Evolutionary conservation across 2,113 vertebrate genomes (phyloP), one percentile per base, ranked within the genome.

Genomic region (Rousettus leschenaultii): DNA sequence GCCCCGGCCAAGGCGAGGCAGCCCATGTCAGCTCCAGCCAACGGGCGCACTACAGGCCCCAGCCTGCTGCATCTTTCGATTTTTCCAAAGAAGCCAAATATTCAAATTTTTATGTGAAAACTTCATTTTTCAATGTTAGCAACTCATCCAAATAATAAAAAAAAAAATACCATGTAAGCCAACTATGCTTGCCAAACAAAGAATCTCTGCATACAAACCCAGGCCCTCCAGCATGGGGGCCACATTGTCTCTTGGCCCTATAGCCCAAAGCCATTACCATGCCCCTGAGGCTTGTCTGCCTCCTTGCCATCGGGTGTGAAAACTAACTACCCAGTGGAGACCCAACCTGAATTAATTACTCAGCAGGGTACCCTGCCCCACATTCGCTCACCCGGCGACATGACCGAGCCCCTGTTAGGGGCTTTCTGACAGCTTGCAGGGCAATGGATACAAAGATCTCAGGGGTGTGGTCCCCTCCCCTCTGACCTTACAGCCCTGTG

Each of bases 61-160:
- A 77, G 38, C 13, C 18, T 33, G 16, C 45, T 43, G 38, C 30
- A 65, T 51, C 35, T 55, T 90, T 77, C 0, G 0, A 65, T 63
- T 75, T 89, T 86, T 82, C 79, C 40, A 59, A 91, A 88, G 84
- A 73, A 61, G 84, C 57, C 84, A 90, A 61, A 89, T 82, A 92
- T 43, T 92, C 63, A 28, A 92, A 61, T n/a, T 78, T 93, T 65
- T 71, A 59, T 59, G 90, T 83, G 70, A 78, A 71, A 71, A n/a
- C 33, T 71, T 38, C 53, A 53, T 35, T 84, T 87, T 77, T 79
- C 86, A 83, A 11, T 40, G 38, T 59, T 83, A 95, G 59, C 40
- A 40, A 86, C 40, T 86, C 38, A 28, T 53, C 38, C 74, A 73
- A 77, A 28, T 68, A 51, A 51, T 61, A 35, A 9, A 53, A 59